phyloP scores from a whole-genome alignment of 92 coral and sea anemone genomes.

The Palythoa grandiflora region DNA sequence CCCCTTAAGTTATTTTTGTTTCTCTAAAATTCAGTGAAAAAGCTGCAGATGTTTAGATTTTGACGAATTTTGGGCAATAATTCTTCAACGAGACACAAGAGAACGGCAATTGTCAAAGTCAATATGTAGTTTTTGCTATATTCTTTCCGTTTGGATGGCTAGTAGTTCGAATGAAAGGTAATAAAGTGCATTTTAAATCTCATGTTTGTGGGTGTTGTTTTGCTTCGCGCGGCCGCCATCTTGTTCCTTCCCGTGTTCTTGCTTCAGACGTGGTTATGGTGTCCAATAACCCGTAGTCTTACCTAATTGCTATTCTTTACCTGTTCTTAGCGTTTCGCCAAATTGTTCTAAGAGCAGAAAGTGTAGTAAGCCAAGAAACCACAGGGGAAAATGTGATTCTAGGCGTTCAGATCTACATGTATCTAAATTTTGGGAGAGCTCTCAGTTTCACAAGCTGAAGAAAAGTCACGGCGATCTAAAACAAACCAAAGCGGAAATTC shows the following conservation, averaged over 20 bases:
- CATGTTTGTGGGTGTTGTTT: constrained; percentile 36
- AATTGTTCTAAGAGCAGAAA: constrained; percentile 16
- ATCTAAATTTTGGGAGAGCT: constrained; percentile 46
- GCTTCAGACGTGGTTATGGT: constrained; percentile 29
- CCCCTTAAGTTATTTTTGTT: constrained; percentile 36
- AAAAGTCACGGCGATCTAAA: constrained; percentile 30
- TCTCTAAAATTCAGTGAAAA: not conserved
- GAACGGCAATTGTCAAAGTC: constrained; percentile 23
- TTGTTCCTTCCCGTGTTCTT: constrained; percentile 31
- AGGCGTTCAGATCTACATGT: constrained; percentile 18
- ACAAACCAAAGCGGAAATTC: constrained; percentile 9
- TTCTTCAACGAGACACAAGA: constrained; percentile 8
- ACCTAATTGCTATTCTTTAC: not conserved
- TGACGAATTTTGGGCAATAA: not conserved
- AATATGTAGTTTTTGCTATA: constrained; percentile 19
- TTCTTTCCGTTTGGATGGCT: constrained; percentile 38
- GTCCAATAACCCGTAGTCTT: not conserved
- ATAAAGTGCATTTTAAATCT: constrained; percentile 33
- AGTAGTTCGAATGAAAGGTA: constrained; percentile 47
- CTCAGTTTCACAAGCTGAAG: constrained; percentile 40
- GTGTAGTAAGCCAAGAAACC: constrained; percentile 48
- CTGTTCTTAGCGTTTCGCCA: constrained; percentile 30
- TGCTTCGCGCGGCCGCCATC: constrained; percentile 50
- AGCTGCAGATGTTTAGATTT: not conserved
- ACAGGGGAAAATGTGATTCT: constrained; percentile 48